Evolutionary conservation across 2,888 invertebrate genomes (phyloP).

Genomic region (Spisula subtruncata): DNA sequence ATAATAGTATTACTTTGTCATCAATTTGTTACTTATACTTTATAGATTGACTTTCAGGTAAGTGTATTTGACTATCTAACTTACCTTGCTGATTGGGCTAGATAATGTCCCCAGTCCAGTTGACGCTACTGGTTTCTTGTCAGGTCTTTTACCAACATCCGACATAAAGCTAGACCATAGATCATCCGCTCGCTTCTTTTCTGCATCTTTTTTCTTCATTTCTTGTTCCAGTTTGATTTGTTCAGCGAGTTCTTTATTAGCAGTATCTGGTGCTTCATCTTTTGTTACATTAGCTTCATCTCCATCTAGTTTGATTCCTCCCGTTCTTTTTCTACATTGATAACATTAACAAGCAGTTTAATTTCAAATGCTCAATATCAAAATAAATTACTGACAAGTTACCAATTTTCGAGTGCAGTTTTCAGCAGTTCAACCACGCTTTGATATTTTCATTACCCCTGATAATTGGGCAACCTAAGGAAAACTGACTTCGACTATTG

Average conservation of each 20-base stretch:
- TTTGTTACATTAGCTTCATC: constrained; percentile 63
- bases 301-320: constrained; percentile 79
- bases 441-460: no score
- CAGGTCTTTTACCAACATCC: constrained; percentile 83
- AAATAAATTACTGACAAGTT: no score
- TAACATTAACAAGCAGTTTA: no score
- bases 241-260: constrained; percentile 74
- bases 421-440: no score
- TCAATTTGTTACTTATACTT: no score
- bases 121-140: constrained; percentile 72
- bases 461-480: no score
- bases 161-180: constrained; percentile 87
- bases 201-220: constrained; percentile 81
- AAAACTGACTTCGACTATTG: no score
- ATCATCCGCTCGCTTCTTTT: constrained; percentile 85
- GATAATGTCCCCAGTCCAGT: constrained; percentile 57
- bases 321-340: constrained; percentile 79
- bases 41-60: no score
- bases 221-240: constrained; percentile 79
- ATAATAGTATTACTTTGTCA: no score
- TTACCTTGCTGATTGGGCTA: constrained; percentile 34
- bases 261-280: constrained; percentile 45
- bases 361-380: no score
- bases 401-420: no score
- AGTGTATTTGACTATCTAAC: no score